Evolutionary conservation across 1,140 invertebrate genomes (phyloP), one percentile per base, ranked within the genome.

Genomic region (Drosophila mayri): DNA sequence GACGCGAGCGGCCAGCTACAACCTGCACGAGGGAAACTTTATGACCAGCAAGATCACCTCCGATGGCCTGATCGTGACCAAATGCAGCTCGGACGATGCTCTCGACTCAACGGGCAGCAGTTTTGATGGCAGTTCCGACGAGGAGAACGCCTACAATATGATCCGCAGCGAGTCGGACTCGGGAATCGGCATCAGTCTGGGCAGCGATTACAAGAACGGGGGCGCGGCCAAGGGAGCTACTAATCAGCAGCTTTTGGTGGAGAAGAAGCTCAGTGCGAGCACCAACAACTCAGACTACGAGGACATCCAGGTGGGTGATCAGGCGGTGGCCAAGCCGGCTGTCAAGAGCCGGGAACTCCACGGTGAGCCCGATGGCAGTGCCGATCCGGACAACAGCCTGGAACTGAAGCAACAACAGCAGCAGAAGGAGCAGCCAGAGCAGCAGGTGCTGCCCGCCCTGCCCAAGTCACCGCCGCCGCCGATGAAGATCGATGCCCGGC

Each of bases 321-420:
- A 92, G 62, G 66, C 81, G 0, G 63, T 46, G 30, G 40, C 41
- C 55, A 87, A 88, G 63, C 70, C 79, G 28, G 84, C 84, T 16
- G 94, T 95, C 44, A 94, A 94, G 20, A 96, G 95, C 86, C 93
- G 96, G 5, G 96, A 97, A 79, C 93, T 96, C 71, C 96, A 96
- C 4, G 96, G 96, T 2, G 96, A 97, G 76, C 96, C 96, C 0
- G 96, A 97, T 76, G 96, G 96, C 8, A 95, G 95, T 76, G 96
- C 96, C 18, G 96, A 97, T 93, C 96, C 96, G 4, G 96, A 96
- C 78, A 95, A 95, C 37, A 92, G 93, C 8, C 50, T 92, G 20
- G 88, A 92, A 43, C 84, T 84, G 35, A 70, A 86, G 44, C 70
- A 90, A 7, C 18, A 43, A 16, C 40, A 67, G 11, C 66, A 60